Percentiles rank a stretch among this genome's conserved stretches.
phyloP scores from a whole-genome alignment of 2,113 vertebrate genomes.

The Syngnathus scovelli region DNA sequence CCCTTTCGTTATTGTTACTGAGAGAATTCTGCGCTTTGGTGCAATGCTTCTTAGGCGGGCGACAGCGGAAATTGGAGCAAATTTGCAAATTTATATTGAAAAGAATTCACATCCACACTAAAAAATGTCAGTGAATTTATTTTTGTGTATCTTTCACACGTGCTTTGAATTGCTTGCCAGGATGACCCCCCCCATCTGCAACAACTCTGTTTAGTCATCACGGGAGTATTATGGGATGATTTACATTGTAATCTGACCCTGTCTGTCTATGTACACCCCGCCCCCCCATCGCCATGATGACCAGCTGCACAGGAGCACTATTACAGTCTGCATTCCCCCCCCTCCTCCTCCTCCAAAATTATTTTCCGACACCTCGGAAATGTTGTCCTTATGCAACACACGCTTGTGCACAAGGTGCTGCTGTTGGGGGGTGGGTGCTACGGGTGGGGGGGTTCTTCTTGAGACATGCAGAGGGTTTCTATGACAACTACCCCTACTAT shows the following conservation, averaged over 20 bases:
- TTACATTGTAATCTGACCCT: slow-evolving; percentile 72
- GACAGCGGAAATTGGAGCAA: no score
- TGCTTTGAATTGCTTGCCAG: neutral
- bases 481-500: slow-evolving; percentile 68
- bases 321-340: slow-evolving; percentile 65
- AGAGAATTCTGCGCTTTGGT: no score
- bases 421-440: neutral
- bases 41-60: no score
- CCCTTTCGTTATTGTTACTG: no score
- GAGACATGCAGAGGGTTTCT: slow-evolving; percentile 59
- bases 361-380: slow-evolving; percentile 56
- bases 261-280: slow-evolving; percentile 32
- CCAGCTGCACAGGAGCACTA: slow-evolving; percentile 62
- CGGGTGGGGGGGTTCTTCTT: slow-evolving; percentile 48
- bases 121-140: no score
- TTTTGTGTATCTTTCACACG: neutral
- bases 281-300: slow-evolving; percentile 63
- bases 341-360: neutral
- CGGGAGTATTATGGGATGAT: slow-evolving; percentile 64
- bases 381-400: slow-evolving; percentile 62
- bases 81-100: no score
- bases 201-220: slow-evolving; percentile 12
- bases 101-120: no score
- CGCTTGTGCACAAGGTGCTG: slow-evolving; percentile 42
- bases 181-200: neutral